Percentiles rank a stretch among this genome's conserved stretches.
Evolutionary conservation across 2,888 invertebrate species (phyloP).

Genomic region (Drosophila buzzatii): DNA sequence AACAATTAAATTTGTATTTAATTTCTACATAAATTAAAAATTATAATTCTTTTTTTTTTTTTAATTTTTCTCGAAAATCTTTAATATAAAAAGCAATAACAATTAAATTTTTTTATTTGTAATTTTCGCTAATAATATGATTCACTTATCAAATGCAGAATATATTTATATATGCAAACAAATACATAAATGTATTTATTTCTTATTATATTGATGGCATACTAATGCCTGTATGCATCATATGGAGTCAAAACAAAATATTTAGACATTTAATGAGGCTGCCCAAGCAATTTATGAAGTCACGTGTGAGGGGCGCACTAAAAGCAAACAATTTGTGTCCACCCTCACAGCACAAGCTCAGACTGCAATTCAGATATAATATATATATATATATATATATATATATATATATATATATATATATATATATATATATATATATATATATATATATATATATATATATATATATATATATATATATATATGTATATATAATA

Average conservation of each 20-base stretch:
- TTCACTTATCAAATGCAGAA: background rate
- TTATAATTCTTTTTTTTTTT: too few species aligned
- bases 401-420: conserved; percentile 11
- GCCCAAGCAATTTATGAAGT: conserved; percentile 44
- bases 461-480: conserved; percentile 2
- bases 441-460: conserved; percentile 11
- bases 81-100: background rate
- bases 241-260: conserved; percentile 16
- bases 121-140: background rate
- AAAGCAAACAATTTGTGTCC: conserved; percentile 66
- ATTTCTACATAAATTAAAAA: too few species aligned
- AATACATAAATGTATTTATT: background rate
- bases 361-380: background rate
- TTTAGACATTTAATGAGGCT: conserved; percentile 57
- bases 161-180: too few species aligned
- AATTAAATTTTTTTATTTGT: background rate
- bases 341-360: conserved; percentile 22
- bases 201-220: conserved; percentile 1
- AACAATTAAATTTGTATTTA: too few species aligned
- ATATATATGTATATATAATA: conserved; percentile 1
- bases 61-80: too few species aligned
- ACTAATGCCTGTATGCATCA: background rate
- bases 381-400: conserved; percentile 5
- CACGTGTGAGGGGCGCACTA: conserved; percentile 66
- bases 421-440: conserved; percentile 5